Base-by-base conservation (phyloP, 23 tunicate species). In the Halocynthia roretzi region DNA sequence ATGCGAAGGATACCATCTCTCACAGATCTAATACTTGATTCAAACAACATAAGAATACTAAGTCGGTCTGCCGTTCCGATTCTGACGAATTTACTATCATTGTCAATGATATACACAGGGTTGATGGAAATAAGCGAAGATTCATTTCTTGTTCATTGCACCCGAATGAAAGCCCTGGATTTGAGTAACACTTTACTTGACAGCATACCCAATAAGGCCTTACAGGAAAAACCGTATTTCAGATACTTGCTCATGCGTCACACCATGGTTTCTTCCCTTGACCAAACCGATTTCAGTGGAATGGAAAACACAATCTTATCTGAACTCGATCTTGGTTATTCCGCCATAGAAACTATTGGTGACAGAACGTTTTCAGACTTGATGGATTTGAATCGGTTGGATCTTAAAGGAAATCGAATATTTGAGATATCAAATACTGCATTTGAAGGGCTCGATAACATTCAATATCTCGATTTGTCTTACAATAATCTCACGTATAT, bases 391-490 rank as follows among this genome's bases (percentile, higher is more conserved):
- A 18, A 62, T 10, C 19, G 7, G 78, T 10, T 74, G 14, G 55
- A 50, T 21, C 65, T 74, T 21, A 74, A 6, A 19, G 21, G 56
- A 7, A 74, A 74, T 54, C 23, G 5, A 11, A 74, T 74, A 14
- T 7, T 5, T 22, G 14, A 8, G 21, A 18, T 74, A 8, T 62
- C 78, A 7, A 64, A 74, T 74, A n/a, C n/a, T 11, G 61, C 78
- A 11, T 74, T 54, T 54, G 10, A 62, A 10, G 56, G 56, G 15
- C 5, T 64, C 9, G 56, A 54, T 54, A 31, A 31, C 44, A 15
- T 56, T 40, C 63, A 74, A 74, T 74, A 50, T n/a, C 10, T 74
- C 8, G 78, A 74, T 74, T 40, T 74, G 10, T 50, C 60, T 5
- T 0, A 74, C 62, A 74, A 74, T 54, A 20, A 52, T 50, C 62